Conservation (phyloP, 2,888 invertebrate species). For the Oligia latruncula region DNA sequence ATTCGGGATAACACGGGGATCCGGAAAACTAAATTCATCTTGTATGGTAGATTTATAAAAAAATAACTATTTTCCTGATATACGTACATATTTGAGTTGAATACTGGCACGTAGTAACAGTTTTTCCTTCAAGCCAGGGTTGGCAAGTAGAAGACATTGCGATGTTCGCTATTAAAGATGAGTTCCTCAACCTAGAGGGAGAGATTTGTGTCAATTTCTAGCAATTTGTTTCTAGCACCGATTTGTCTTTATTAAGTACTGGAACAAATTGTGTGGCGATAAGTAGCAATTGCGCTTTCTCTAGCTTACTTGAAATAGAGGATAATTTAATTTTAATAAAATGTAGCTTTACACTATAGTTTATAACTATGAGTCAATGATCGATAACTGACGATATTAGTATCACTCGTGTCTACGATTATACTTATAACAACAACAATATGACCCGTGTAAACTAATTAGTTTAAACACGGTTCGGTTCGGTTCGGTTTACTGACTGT, state of each 20-base stretch:
- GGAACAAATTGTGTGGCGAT: background rate
- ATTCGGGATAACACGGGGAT: background rate
- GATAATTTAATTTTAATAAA: background rate
- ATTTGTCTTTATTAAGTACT: background rate
- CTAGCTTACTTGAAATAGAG: background rate
- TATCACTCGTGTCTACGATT: background rate
- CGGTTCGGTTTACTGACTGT: too few relatives aligned
- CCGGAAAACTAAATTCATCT: slow-evolving; percentile 10
- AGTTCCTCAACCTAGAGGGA: background rate
- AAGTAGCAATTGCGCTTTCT: background rate
- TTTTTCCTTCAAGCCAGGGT: slow-evolving; percentile 9
- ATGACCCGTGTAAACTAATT: too few relatives aligned
- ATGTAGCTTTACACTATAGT: too few relatives aligned
- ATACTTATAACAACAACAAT: too few relatives aligned
- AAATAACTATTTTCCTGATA: background rate
- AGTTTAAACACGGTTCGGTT: too few relatives aligned
- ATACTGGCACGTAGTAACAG: background rate
- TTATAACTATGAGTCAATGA: too few relatives aligned
- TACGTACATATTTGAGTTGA: slow-evolving; percentile 6
- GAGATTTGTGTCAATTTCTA: slow-evolving; percentile 8
- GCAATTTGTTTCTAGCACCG: slow-evolving; percentile 2
- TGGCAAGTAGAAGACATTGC: background rate
- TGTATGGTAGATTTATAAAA: background rate
- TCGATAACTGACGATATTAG: background rate
- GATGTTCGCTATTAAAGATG: slow-evolving; percentile 3